Conservation (phyloP, 2,888 invertebrate genomes). For the Cepaea hortensis region DNA sequence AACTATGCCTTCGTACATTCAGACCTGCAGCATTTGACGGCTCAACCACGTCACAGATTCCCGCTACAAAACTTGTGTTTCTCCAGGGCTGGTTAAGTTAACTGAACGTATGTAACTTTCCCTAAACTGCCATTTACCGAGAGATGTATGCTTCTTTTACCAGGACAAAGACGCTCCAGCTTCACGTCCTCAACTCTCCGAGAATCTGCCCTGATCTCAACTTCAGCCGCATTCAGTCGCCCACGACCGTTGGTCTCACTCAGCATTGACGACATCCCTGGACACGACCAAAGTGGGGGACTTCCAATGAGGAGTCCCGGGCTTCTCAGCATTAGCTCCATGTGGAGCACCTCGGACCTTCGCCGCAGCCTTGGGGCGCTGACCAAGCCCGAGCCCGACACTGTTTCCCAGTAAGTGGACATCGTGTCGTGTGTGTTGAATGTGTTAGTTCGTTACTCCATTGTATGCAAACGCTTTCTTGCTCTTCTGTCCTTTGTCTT, state of each 20-base stretch:
- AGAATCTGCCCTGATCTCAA: conserved; percentile 25
- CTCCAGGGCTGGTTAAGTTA: too few species aligned
- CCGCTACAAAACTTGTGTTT: too few species aligned
- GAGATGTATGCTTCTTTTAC: background rate
- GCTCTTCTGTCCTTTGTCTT: too few species aligned
- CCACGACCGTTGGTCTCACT: conserved; percentile 50
- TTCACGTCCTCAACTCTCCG: conserved; percentile 50
- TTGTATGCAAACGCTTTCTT: too few species aligned
- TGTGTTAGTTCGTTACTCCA: too few species aligned
- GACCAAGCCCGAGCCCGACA: conserved; percentile 45
- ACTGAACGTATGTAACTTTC: too few species aligned
- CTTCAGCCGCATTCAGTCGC: conserved; percentile 18
- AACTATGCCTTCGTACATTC: too few species aligned
- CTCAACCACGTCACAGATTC: too few species aligned
- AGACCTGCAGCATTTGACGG: too few species aligned
- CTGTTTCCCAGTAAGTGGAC: conserved; percentile 51
- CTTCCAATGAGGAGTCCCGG: conserved; percentile 64
- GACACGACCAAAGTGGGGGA: conserved; percentile 45
- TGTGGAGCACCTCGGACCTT: conserved; percentile 61
- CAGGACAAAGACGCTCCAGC: conserved; percentile 54
- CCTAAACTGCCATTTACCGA: too few species aligned
- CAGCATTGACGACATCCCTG: conserved; percentile 55
- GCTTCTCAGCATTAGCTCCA: conserved; percentile 63
- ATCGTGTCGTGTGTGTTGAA: background rate
- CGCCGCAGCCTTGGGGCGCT: conserved; percentile 17